Percentiles rank a stretch among this genome's conserved stretches.
These are phyloP conservation scores for Acrocephalus arundinaceus DNA, from an alignment of 2,113 vertebrate species.

Conservation along the genomic window DNA sequence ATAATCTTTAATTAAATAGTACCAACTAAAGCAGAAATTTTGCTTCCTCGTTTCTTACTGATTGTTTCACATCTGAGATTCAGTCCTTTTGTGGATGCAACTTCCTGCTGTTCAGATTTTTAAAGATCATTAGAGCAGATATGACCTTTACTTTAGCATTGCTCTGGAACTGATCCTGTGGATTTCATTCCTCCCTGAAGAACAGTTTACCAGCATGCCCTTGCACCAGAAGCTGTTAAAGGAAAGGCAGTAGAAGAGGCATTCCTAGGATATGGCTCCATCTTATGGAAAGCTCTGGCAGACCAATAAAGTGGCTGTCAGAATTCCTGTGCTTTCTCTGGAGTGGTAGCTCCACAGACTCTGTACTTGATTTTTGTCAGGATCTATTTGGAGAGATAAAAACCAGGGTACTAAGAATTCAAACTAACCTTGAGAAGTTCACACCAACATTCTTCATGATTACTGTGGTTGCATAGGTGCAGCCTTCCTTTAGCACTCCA, in stretches of 20 bases:
- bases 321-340: not conserved
- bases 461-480: constrained; percentile 71
- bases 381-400: not conserved
- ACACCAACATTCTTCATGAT: constrained; percentile 84
- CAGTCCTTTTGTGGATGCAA: not conserved
- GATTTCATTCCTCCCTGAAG: not conserved
- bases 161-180: not conserved
- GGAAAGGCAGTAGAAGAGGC: not conserved
- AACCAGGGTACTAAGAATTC: not conserved
- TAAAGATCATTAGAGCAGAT: not conserved
- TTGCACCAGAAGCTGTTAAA: not conserved
- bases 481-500: constrained; percentile 82
- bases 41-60: not conserved
- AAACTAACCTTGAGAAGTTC: constrained; percentile 84
- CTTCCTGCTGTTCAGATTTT: not conserved
- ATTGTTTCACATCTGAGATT: not conserved
- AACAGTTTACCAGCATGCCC: not conserved
- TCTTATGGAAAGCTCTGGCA: not conserved
- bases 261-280: not conserved
- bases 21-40: not conserved
- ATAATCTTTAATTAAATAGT: not conserved
- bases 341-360: not conserved
- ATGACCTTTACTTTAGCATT: not conserved
- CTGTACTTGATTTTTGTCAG: not conserved
- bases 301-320: not conserved